Evolutionary conservation across 2,888 invertebrate genomes (phyloP).

Genomic region (Macropis europaea): DNA sequence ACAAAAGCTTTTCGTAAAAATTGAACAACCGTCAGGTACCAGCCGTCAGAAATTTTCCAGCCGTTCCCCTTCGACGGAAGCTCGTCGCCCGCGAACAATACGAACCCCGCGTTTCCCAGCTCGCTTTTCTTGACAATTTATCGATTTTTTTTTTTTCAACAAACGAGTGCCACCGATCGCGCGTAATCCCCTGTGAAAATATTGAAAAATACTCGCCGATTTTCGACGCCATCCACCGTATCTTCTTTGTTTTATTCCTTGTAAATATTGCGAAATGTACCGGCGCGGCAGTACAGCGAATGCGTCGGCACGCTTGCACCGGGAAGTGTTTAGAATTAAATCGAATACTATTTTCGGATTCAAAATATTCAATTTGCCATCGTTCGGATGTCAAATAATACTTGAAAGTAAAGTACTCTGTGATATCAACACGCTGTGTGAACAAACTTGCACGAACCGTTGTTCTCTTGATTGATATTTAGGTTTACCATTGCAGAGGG

Average conservation of each 20-base stretch:
- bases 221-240: not conserved
- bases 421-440: too few relatives aligned
- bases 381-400: too few relatives aligned
- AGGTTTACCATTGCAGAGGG: too few relatives aligned
- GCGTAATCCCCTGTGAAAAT: constrained; percentile 17
- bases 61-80: not conserved
- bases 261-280: not conserved
- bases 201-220: constrained; percentile 19
- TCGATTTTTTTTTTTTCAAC: not conserved
- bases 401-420: too few relatives aligned
- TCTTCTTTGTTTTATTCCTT: not conserved
- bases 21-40: constrained; percentile 2
- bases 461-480: too few relatives aligned
- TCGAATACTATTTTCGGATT: too few relatives aligned
- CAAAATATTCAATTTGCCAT: too few relatives aligned
- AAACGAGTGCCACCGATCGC: not conserved
- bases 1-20: constrained; percentile 14
- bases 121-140: not conserved
- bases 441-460: too few relatives aligned
- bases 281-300: not conserved
- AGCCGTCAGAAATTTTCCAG: not conserved
- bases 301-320: too few relatives aligned
- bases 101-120: not conserved
- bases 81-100: not conserved
- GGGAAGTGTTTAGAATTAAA: too few relatives aligned